Conservation (phyloP, 2,113 vertebrate genomes). For the Strix aluco region DNA sequence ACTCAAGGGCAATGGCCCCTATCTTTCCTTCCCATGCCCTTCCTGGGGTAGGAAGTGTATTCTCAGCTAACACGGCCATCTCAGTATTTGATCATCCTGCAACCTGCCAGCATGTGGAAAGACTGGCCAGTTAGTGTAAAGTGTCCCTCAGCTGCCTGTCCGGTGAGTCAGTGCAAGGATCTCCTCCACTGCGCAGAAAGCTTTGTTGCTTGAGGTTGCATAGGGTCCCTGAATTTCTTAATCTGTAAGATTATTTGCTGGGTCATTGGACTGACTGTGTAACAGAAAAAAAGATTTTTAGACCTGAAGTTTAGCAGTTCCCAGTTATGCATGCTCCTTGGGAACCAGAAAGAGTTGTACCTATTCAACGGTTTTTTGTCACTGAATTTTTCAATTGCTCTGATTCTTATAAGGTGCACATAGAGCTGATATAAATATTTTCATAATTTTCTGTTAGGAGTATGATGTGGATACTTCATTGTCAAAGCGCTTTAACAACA, state of each 20-base stretch:
- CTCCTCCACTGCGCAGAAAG: fast-evolving
- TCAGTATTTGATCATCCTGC: neutral
- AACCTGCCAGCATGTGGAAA: neutral
- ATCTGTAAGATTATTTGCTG: neutral
- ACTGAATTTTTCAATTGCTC: neutral
- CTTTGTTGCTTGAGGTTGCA: neutral
- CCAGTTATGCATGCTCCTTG: neutral
- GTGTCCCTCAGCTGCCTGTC: neutral
- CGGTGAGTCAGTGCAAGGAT: neutral
- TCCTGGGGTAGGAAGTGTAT: neutral
- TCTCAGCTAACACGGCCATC: neutral
- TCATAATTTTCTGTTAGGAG: neutral
- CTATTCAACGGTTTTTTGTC: neutral
- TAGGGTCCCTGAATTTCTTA: neutral
- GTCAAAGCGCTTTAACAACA: neutral
- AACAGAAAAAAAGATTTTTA: neutral
- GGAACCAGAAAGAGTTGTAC: neutral
- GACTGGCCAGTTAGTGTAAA: neutral
- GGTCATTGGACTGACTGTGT: neutral
- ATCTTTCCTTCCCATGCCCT: neutral
- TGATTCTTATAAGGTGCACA: neutral
- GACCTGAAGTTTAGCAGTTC: neutral
- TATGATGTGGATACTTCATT: neutral
- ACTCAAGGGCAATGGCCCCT: neutral
- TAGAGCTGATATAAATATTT: neutral